These are phyloP conservation scores for Heptranchias perlo DNA, from an alignment of 2,113 vertebrate species.

Conservation along the genomic window DNA sequence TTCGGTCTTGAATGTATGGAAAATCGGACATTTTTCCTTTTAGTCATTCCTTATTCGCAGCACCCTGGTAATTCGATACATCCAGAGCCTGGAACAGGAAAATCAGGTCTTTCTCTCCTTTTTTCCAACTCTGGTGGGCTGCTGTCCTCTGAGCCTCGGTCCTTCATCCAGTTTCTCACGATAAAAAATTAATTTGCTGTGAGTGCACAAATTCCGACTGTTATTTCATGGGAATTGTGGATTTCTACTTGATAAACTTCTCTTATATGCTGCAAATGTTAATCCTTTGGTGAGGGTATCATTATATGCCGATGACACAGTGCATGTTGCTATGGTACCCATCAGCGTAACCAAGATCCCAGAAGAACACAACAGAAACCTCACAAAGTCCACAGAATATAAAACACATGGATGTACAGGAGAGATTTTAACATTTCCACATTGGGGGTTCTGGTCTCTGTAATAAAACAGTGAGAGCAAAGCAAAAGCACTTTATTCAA, in stretches of 20 bases:
- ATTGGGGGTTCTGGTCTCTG: neutral
- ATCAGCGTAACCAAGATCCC: neutral
- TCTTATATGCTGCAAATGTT: neutral
- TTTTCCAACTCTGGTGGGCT: neutral
- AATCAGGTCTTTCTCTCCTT: neutral
- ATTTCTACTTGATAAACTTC: neutral
- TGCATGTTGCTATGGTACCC: neutral
- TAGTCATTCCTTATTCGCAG: neutral
- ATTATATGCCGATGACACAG: neutral
- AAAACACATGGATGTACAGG: neutral
- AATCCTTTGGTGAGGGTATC: neutral
- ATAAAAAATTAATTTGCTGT: neutral
- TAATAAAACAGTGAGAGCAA: neutral
- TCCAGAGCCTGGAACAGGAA: neutral
- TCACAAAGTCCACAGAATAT: neutral
- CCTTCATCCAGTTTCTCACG: neutral
- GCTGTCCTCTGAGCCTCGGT: neutral
- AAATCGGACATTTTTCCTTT: neutral
- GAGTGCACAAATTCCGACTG: neutral
- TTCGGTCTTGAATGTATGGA: neutral
- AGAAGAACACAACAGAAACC: neutral
- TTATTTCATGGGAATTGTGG: neutral
- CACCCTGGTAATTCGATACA: neutral
- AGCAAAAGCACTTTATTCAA: neutral
- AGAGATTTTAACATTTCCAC: neutral